Conservation (phyloP, 1,140 invertebrate species). For the Caenorhabditis brenneri region DNA sequence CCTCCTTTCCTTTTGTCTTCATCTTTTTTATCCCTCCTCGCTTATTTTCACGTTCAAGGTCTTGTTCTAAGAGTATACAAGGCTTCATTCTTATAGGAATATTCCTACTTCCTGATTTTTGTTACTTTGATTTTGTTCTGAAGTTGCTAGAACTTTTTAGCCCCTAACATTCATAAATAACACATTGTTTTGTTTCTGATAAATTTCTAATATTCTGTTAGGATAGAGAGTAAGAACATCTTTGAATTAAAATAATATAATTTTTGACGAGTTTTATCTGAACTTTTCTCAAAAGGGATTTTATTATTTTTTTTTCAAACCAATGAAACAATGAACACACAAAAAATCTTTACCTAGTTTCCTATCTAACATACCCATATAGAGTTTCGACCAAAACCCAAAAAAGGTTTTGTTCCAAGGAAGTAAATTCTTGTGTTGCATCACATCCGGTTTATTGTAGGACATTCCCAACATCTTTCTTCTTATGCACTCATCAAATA, state of each 20-base stretch:
- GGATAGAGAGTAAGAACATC: too few relatives aligned
- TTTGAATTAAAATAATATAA: too few relatives aligned
- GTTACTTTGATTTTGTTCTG: not conserved
- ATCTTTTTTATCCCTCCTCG: not conserved
- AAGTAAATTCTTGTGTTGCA: not conserved
- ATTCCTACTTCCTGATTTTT: not conserved
- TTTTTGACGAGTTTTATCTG: too few relatives aligned
- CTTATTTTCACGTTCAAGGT: not conserved
- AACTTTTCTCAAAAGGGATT: too few relatives aligned
- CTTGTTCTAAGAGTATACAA: not conserved
- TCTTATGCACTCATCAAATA: constrained; percentile 40
- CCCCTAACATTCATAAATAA: too few relatives aligned
- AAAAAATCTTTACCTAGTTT: too few relatives aligned
- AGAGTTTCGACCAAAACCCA: too few relatives aligned
- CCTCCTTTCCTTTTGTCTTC: not conserved
- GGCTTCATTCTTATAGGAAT: not conserved
- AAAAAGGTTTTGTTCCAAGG: not conserved
- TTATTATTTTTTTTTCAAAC: too few relatives aligned
- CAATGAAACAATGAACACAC: too few relatives aligned
- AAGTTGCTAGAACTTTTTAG: not conserved
- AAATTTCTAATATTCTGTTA: too few relatives aligned
- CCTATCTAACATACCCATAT: too few relatives aligned
- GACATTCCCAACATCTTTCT: constrained; percentile 24
- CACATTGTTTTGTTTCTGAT: too few relatives aligned
- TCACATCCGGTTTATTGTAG: constrained; percentile 4